A percentile compares a stretch with the other conserved stretches of the same genome.
Evolutionary conservation across 2,888 invertebrate genomes (phyloP).

Genomic region (Sturmia bella): DNA sequence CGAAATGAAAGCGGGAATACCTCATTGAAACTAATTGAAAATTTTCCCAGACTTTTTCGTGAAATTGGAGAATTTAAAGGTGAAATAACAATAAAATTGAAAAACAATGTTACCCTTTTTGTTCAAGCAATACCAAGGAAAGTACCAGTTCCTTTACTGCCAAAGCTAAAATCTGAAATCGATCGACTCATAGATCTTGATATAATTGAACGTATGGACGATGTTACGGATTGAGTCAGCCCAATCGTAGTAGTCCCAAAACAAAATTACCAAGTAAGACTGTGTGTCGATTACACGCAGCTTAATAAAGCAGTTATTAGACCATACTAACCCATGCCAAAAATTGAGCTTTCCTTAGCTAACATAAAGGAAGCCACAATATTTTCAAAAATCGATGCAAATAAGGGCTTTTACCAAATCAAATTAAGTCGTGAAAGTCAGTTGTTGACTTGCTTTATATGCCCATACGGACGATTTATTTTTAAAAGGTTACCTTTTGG

Average conservation of each 20-base stretch:
- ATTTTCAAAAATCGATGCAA: background rate
- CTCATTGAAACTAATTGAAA: background rate
- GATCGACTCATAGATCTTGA: constrained; percentile 1
- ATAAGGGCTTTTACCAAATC: background rate
- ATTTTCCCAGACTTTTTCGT: background rate
- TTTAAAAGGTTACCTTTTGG: constrained; percentile 6
- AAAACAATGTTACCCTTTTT: background rate
- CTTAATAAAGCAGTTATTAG: background rate
- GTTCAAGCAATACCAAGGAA: background rate
- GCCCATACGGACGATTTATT: background rate
- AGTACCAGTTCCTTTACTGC: constrained; percentile 5
- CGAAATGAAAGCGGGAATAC: background rate
- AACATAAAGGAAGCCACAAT: background rate
- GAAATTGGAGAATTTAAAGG: constrained; percentile 8
- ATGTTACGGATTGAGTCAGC: constrained; percentile 6
- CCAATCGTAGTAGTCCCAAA: no score
- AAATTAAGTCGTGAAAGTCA: background rate
- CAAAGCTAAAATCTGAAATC: constrained; percentile 7
- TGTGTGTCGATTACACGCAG: background rate
- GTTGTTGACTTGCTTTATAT: background rate
- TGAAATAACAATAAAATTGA: background rate
- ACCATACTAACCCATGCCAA: background rate
- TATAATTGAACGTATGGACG: constrained; percentile 36
- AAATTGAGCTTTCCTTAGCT: background rate
- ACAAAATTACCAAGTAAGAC: no score